These are phyloP conservation scores for Galeopsomyia nigrocyanea DNA, from an alignment of 2,888 invertebrate species.

Conservation along the genomic window DNA sequence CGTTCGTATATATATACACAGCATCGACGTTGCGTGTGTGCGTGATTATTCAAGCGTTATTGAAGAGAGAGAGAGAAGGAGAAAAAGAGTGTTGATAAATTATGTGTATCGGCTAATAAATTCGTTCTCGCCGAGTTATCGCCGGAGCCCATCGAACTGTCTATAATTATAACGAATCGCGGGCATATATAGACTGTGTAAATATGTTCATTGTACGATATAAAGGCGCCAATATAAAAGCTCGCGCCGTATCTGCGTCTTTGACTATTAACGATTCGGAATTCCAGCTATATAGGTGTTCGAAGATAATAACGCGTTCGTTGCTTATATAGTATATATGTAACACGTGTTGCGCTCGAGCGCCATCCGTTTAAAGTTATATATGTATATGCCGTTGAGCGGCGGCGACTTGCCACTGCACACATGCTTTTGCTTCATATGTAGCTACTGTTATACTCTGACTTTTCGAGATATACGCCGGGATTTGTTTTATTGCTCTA, in stretches of 20 bases:
- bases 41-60: no score
- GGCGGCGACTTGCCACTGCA: neutral
- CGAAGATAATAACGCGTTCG: conserved; percentile 33
- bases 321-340: neutral
- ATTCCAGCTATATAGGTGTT: conserved; percentile 36
- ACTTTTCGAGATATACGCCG: no score
- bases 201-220: conserved; percentile 44
- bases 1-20: conserved; percentile 2
- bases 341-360: conserved; percentile 3
- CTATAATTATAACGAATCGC: conserved; percentile 47
- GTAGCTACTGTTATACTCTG: no score
- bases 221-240: conserved; percentile 41
- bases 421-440: no score
- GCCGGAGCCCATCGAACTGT: conserved; percentile 38
- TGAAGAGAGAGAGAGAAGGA: no score
- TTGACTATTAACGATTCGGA: conserved; percentile 38
- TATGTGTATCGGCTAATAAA: conserved; percentile 41
- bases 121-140: conserved; percentile 37
- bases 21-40: neutral
- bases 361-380: conserved; percentile 26
- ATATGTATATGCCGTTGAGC: neutral
- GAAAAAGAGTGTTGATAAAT: conserved; percentile 35
- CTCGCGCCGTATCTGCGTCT: no score
- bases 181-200: conserved; percentile 19
- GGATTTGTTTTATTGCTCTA: no score